Base-by-base conservation (phyloP, 2,888 invertebrate genomes). In the Dichetophora obliterata region DNA sequence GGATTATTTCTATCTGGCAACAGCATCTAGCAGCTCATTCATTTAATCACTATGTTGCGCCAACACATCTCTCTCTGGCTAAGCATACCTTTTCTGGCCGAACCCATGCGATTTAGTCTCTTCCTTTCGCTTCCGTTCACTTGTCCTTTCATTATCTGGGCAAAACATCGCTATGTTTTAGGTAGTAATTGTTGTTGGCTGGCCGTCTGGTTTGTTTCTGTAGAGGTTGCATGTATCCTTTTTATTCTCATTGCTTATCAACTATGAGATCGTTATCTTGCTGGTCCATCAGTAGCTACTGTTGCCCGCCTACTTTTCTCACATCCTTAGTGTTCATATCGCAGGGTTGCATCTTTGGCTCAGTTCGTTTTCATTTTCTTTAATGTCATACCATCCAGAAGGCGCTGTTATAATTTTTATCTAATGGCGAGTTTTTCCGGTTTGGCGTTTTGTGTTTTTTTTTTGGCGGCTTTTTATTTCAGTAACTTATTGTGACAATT, bases 241-340 rank as follows among this genome's bases (percentile, higher is more conserved):
- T 34, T 54, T 68, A 19, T 8, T 54, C 31, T 43, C 19, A 19
- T 54, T 48, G 4, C n/a, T 43, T 43, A 43, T 43, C 43, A 43
- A 14, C 43, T 6, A 43, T 6, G 11, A 43, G 43, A 43, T 43
- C 43, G 43, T 43, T 14, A 65, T 59, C 59, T 59, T 59, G 31
- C 24, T 65, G 34, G 37, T 65, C 37, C 34, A 52, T 70, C 34
- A 4, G 31, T n/a, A 31, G n/a, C n/a, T 27, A 11, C 34, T 22
- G 61, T 6, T 24, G 8, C 6, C 68, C 75, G 68, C 75, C 75
- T 75, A 59, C 61, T 75, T 75, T 75, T 75, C 75, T 75, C 75
- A 75, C 75, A 69, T 75, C 68, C 31, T 75, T 37, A 65, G 63
- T 57, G 54, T 43, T 31, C 34, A 19, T 66, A 70, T 76, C 71